Evolutionary conservation across 2,888 invertebrate species (phyloP).

Genomic region (Scaptomyza cyrtandrae): DNA sequence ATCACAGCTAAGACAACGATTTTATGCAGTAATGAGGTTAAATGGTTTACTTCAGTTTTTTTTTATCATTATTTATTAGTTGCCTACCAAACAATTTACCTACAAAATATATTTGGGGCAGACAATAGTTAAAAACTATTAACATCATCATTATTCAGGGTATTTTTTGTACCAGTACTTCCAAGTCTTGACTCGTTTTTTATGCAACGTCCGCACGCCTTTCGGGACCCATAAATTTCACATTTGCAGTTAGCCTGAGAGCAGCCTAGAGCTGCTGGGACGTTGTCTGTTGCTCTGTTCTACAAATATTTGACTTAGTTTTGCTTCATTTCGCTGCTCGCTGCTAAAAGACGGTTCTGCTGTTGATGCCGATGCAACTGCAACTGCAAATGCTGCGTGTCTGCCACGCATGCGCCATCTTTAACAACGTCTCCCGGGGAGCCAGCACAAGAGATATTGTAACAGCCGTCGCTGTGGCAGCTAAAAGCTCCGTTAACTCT

Average conservation of each 20-base stretch:
- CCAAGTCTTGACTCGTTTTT: slow-evolving; percentile 1
- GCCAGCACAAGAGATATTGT: background rate
- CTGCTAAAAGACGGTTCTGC: slow-evolving; percentile 22
- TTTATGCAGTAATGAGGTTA: background rate
- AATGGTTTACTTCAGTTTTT: background rate
- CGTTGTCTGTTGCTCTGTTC: slow-evolving; percentile 45
- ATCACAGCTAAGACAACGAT: background rate
- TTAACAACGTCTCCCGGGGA: slow-evolving; percentile 29
- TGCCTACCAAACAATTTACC: background rate
- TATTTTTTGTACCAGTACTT: background rate
- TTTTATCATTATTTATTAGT: background rate
- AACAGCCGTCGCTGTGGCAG: slow-evolving; percentile 2
- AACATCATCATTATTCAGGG: slow-evolving; percentile 2
- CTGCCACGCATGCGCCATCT: slow-evolving; percentile 75
- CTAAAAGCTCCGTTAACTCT: slow-evolving; percentile 59
- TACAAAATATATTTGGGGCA: background rate
- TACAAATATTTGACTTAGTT: slow-evolving; percentile 79
- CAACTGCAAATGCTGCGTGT: slow-evolving; percentile 53
- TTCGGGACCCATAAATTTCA: slow-evolving; percentile 73
- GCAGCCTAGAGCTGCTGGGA: slow-evolving; percentile 37
- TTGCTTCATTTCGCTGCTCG: slow-evolving; percentile 39
- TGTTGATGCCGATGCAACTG: slow-evolving; percentile 12
- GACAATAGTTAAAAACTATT: background rate
- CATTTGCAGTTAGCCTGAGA: slow-evolving; percentile 67
- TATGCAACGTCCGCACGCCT: slow-evolving; percentile 61